Evolutionary conservation across 2,113 vertebrate genomes (phyloP), one percentile per base, ranked within the genome.

Genomic region (Heptranchias perlo): DNA sequence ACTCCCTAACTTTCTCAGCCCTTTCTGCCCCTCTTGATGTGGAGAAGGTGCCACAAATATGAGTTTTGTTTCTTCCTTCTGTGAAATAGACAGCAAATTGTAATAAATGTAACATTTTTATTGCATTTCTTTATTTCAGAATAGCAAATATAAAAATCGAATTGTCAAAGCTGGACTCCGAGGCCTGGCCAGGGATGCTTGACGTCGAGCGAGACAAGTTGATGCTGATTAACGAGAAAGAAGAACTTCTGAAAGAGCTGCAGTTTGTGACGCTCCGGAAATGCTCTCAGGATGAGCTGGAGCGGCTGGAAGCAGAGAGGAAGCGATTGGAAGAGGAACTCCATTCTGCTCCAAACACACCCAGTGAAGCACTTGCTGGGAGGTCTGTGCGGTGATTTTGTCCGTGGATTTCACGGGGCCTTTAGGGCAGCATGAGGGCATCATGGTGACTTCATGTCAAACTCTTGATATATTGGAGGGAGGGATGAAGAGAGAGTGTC

Each of bases 121-220:
- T 47, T 67, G 1, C 23, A 64, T 96, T 58, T 96, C 13, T 97
- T 21, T 93, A 0, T 97, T 97, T 96, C 96, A 98, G 98, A 96
- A 98, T 98, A 98, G 98, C 98, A 96, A 98, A 98, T 96, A 96
- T 98, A 96, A 98, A 98, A 97, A 98, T 98, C 2, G 98, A 98
- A 95, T 97, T 98, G 87, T 98, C 98, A 0, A 98, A 98, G 97
- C 93, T 98, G 96, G 98, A 98, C 73, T 97, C 97, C 10, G 98
- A 98, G 96, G 97, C 97, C 49, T 98, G 98, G 98, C 98, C 98
- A 11, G 98, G 98, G 91, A 97, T 97, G 0, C 96, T 98, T 96
- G 98, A 98, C 28, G 96, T 98, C 4, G 98, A 98, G 96, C 98
- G 98, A 92, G 98, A 98, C 97, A 98, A 97, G 61, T 97, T 98